These are phyloP conservation scores for Merodon equestris DNA, from an alignment of 2,888 invertebrate species.

Conservation along the genomic window DNA sequence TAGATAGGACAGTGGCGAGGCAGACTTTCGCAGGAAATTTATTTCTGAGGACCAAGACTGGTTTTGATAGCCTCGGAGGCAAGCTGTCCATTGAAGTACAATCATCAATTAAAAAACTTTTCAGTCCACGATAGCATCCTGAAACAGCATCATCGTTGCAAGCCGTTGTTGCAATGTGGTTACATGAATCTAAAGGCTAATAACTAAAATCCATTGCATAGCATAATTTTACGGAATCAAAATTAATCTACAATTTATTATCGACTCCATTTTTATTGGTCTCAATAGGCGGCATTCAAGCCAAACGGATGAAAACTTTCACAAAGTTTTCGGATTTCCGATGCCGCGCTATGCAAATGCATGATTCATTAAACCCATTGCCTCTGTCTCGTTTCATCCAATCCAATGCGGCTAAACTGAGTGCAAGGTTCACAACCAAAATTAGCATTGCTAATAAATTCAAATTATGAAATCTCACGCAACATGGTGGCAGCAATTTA, in stretches of 20 bases:
- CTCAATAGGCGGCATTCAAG: background rate
- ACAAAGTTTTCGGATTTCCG: slow-evolving; percentile 25
- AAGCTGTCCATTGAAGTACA: slow-evolving; percentile 40
- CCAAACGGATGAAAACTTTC: slow-evolving; percentile 36
- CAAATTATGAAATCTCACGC: slow-evolving; percentile 58
- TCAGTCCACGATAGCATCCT: too few relatives aligned
- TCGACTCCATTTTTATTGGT: slow-evolving; percentile 18
- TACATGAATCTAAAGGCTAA: slow-evolving; percentile 8
- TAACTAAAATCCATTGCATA: slow-evolving; percentile 36
- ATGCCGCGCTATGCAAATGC: slow-evolving; percentile 14
- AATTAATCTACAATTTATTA: slow-evolving; percentile 50
- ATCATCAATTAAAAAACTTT: slow-evolving; percentile 57
- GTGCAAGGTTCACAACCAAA: slow-evolving; percentile 12
- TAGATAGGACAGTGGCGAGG: slow-evolving; percentile 13
- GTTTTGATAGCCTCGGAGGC: slow-evolving; percentile 17
- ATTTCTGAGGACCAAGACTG: slow-evolving; percentile 1
- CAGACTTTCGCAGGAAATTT: slow-evolving; percentile 44
- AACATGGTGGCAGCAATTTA: slow-evolving; percentile 56
- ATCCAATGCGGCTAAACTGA: background rate
- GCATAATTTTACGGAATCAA: slow-evolving; percentile 28
- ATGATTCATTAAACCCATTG: slow-evolving; percentile 46
- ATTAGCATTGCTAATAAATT: slow-evolving; percentile 53
- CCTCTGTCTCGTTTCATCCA: background rate
- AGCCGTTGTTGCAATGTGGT: too few relatives aligned
- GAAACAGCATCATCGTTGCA: too few relatives aligned